Conservation (phyloP, 64 coral and sea anemone species). For the Dendronephthya gigantea region DNA sequence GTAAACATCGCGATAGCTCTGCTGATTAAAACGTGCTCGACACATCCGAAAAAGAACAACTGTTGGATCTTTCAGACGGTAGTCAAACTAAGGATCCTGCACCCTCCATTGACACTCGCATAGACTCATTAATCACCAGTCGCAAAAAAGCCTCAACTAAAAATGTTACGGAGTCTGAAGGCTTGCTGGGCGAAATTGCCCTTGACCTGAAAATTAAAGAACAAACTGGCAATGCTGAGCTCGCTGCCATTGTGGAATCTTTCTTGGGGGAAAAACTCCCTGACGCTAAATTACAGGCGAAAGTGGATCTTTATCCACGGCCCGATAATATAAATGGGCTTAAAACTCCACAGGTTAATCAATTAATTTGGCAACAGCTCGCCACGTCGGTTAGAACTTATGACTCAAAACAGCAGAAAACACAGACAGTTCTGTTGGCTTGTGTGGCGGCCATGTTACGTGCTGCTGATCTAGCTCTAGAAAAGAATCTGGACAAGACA, state of each 20-base stretch:
- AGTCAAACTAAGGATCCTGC: not conserved
- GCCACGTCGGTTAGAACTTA: not conserved
- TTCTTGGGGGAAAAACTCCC: constrained; percentile 12
- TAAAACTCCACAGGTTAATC: constrained; percentile 27
- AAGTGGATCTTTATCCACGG: constrained; percentile 30
- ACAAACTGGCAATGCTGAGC: constrained; percentile 23
- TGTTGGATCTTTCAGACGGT: not conserved
- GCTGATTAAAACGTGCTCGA: not conserved
- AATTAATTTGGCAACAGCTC: constrained; percentile 15
- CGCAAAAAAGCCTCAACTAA: not conserved
- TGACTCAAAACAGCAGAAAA: not conserved
- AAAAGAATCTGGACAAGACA: not conserved
- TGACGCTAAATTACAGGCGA: constrained; percentile 24
- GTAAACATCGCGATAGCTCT: not conserved
- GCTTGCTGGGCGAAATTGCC: not conserved
- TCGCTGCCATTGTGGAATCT: constrained; percentile 17
- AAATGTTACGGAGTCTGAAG: not conserved
- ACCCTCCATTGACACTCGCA: constrained; percentile 8
- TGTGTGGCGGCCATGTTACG: not conserved
- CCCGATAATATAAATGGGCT: constrained; percentile 27
- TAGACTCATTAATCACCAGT: not conserved
- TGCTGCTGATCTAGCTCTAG: not conserved
- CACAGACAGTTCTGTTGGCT: constrained; percentile 2
- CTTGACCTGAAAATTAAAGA: not conserved
- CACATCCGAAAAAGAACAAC: not conserved